These are phyloP conservation scores for Julus scanicus DNA, from an alignment of 2,888 invertebrate genomes.

Conservation along the genomic window DNA sequence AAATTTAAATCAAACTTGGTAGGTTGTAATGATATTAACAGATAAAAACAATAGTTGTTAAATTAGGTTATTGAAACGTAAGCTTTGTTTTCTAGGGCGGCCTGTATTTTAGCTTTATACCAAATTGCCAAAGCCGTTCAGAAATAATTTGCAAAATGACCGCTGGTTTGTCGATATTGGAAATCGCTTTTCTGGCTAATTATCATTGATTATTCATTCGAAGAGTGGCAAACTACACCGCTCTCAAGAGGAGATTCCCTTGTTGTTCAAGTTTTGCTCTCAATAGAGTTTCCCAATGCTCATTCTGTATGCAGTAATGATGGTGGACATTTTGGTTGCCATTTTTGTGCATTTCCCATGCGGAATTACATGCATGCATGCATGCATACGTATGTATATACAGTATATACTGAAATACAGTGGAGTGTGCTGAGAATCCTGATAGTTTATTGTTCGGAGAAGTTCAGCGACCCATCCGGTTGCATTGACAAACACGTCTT, in stretches of 20 bases:
- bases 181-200: slow-evolving; percentile 33
- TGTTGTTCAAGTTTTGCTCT: background rate
- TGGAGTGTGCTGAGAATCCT: slow-evolving; percentile 33
- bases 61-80: too few relatives aligned
- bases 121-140: background rate
- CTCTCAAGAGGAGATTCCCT: slow-evolving; percentile 26
- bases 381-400: background rate
- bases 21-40: too few relatives aligned
- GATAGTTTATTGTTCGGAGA: background rate
- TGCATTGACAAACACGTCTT: background rate
- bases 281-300: background rate
- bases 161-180: slow-evolving; percentile 25
- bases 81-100: background rate
- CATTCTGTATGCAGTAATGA: slow-evolving; percentile 25
- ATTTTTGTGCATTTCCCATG: slow-evolving; percentile 33
- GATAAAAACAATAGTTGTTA: too few relatives aligned
- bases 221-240: slow-evolving; percentile 9
- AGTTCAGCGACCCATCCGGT: background rate
- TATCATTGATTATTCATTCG: slow-evolving; percentile 19
- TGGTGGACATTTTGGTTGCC: background rate
- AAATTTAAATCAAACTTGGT: too few relatives aligned
- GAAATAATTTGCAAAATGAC: slow-evolving; percentile 33
- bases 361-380: background rate
- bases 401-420: background rate
- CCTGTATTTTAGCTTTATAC: background rate